Evolutionary conservation across 2,113 vertebrate species (phyloP).

Genomic region (Nesospiza acunhae): DNA sequence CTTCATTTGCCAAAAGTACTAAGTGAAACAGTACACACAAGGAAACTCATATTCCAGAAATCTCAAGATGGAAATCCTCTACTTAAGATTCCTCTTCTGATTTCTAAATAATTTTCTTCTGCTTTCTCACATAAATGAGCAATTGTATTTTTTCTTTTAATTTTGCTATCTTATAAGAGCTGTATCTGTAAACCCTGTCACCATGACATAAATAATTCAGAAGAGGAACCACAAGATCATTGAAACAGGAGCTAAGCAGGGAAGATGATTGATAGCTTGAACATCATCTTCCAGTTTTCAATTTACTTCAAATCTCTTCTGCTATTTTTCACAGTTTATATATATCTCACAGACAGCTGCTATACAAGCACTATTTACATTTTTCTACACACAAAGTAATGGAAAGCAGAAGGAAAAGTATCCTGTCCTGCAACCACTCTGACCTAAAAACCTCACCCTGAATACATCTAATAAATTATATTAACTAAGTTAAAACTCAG

Average conservation of each 20-base stretch:
- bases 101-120: not conserved
- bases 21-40: not conserved
- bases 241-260: not conserved
- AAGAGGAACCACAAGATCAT: not conserved
- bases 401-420: not conserved
- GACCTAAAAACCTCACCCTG: not conserved
- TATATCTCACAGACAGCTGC: not conserved
- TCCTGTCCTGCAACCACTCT: not conserved
- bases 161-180: not conserved
- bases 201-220: not conserved
- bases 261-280: not conserved
- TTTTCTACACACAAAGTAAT: not conserved
- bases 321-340: not conserved
- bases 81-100: not conserved
- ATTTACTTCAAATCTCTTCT: not conserved
- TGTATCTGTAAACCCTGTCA: not conserved
- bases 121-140: not conserved
- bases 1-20: not conserved
- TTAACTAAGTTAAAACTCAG: not conserved
- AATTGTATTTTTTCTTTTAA: not conserved
- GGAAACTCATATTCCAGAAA: not conserved
- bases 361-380: not conserved
- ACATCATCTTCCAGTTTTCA: not conserved
- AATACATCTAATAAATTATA: not conserved
- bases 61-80: not conserved